phyloP scores from a whole-genome alignment of 1,140 invertebrate genomes.

The Caerostris darwini region DNA sequence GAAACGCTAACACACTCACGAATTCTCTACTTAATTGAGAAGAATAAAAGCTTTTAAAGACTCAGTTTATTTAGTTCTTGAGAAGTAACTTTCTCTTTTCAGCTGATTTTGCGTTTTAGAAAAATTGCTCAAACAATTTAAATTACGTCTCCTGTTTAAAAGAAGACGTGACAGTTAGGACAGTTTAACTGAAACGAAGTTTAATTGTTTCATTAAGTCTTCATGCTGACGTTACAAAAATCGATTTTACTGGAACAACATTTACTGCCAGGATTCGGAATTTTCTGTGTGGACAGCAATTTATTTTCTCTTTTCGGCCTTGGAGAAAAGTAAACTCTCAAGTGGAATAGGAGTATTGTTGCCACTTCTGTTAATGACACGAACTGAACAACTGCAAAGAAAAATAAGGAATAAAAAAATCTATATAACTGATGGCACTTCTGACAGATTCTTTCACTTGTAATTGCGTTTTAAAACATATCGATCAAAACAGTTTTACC shows the following conservation, averaged over 20 bases:
- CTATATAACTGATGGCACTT: not conserved
- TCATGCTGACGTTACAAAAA: slow-evolving; percentile 19
- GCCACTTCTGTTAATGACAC: slow-evolving; percentile 1
- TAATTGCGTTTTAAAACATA: not conserved
- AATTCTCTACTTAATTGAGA: not conserved
- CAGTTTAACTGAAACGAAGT: slow-evolving; percentile 29
- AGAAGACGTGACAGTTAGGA: slow-evolving; percentile 27
- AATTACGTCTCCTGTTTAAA: not conserved
- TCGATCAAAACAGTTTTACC: not conserved
- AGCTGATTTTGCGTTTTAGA: not conserved
- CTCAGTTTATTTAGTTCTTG: not conserved
- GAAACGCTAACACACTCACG: not conserved
- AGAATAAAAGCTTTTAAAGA: slow-evolving; percentile 32
- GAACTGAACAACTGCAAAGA: not conserved
- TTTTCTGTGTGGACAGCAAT: not conserved
- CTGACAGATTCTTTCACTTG: not conserved
- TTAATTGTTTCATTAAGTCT: slow-evolving; percentile 39
- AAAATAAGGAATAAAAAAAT: not conserved
- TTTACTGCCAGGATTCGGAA: not conserved
- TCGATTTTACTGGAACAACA: slow-evolving; percentile 22
- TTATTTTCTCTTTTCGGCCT: not conserved
- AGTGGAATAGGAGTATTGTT: not conserved
- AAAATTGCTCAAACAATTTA: slow-evolving; percentile 37
- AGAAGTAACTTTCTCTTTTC: not conserved
- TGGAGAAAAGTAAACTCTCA: not conserved